Percentiles rank a stretch among this genome's conserved stretches.
phyloP scores from a whole-genome alignment of 2,113 vertebrate species.

The Gymnogyps californianus region DNA sequence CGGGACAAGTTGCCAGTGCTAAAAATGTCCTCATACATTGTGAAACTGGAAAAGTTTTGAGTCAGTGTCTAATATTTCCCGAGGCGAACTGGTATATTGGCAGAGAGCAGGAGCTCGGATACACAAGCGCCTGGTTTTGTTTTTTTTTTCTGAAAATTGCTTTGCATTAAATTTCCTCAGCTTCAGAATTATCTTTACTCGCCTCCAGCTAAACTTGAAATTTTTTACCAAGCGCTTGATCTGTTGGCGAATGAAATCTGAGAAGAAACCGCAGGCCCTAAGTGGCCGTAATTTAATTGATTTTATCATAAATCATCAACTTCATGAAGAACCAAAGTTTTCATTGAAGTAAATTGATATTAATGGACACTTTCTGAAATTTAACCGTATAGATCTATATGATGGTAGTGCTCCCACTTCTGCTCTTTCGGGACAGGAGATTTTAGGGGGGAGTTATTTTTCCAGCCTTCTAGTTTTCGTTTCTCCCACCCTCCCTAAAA shows the following conservation, averaged over 20 bases:
- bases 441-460: not conserved
- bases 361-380: conserved; percentile 78
- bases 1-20: not conserved
- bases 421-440: not conserved
- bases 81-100: conserved; percentile 47
- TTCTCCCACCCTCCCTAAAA: not conserved
- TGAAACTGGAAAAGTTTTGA: conserved; percentile 31
- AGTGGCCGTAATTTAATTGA: conserved; percentile 86
- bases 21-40: not conserved
- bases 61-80: conserved; percentile 62
- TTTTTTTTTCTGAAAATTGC: conserved; percentile 61
- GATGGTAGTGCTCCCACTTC: not conserved
- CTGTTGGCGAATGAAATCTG: conserved; percentile 75
- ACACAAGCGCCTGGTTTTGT: not conserved
- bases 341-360: conserved; percentile 83
- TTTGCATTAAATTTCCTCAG: conserved; percentile 77
- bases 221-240: conserved; percentile 76
- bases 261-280: conserved; percentile 79
- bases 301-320: conserved; percentile 94
- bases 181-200: conserved; percentile 74
- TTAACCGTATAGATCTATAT: not conserved
- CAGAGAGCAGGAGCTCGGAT: not conserved
- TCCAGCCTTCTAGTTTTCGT: not conserved
- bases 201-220: conserved; percentile 77
- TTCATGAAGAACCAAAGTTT: conserved; percentile 83